phyloP scores from a whole-genome alignment of 64 coral and sea anemone species.

The Montipora foliosa region DNA sequence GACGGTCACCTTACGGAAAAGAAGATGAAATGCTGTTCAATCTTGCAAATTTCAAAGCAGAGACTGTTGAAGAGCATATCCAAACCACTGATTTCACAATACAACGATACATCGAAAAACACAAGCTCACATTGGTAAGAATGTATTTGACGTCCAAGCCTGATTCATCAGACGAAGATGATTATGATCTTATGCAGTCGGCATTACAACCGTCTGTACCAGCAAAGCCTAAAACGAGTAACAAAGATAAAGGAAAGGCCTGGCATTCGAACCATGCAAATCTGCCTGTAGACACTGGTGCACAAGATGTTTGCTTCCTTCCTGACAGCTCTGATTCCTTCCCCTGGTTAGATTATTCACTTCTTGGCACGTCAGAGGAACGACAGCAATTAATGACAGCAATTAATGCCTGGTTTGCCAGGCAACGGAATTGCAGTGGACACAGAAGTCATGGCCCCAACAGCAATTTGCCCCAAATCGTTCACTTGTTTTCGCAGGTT shows the following conservation, averaged over 20 bases:
- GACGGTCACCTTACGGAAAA: slow-evolving; percentile 35
- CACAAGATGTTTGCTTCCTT: background rate
- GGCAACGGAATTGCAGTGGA: background rate
- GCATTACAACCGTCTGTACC: background rate
- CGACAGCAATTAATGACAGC: background rate
- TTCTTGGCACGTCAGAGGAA: slow-evolving; percentile 46
- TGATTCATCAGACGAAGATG: background rate
- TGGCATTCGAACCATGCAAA: slow-evolving; percentile 57
- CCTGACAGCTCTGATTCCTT: background rate
- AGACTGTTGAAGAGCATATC: slow-evolving; percentile 22
- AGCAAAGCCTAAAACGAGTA: slow-evolving; percentile 15
- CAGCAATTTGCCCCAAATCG: slow-evolving; percentile 37
- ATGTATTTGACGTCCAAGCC: slow-evolving; percentile 69
- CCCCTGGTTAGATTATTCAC: background rate
- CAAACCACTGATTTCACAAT: slow-evolving; percentile 43
- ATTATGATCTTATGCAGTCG: slow-evolving; percentile 24
- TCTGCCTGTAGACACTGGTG: background rate
- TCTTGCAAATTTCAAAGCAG: slow-evolving; percentile 63
- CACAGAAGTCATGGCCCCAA: slow-evolving; percentile 10
- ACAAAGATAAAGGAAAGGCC: slow-evolving; percentile 28
- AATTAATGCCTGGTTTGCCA: background rate
- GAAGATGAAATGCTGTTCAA: slow-evolving; percentile 48
- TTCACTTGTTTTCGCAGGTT: slow-evolving; percentile 36
- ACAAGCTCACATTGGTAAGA: slow-evolving; percentile 59
- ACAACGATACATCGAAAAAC: slow-evolving; percentile 52